Percentiles rank a stretch among this genome's conserved stretches.
phyloP scores from a whole-genome alignment of 2,888 invertebrate species.

The Dilophus febrilis region DNA sequence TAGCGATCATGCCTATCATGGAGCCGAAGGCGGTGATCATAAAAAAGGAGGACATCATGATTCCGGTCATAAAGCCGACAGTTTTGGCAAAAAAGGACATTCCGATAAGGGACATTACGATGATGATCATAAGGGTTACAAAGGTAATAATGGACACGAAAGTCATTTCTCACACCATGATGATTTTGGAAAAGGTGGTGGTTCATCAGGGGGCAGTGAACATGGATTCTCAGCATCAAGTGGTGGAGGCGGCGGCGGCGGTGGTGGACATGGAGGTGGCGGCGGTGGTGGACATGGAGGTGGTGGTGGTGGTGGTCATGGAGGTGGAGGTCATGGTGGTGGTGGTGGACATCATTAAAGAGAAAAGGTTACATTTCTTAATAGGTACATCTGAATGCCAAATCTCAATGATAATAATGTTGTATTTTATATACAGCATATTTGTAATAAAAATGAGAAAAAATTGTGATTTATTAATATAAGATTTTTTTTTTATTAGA shows the following conservation, averaged over 20 bases:
- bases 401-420: not conserved
- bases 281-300: constrained; percentile 1
- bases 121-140: constrained; percentile 66
- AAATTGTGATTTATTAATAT: constrained; percentile 1
- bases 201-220: constrained; percentile 56
- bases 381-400: not conserved
- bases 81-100: constrained; percentile 54
- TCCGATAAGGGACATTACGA: constrained; percentile 70
- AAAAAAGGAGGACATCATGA: constrained; percentile 69
- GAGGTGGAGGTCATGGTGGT: not conserved
- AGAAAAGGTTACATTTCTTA: not conserved
- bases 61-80: constrained; percentile 57
- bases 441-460: not conserved
- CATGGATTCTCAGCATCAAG: constrained; percentile 39
- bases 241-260: constrained; percentile 13
- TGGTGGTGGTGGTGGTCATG: not conserved
- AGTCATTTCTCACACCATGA: constrained; percentile 59
- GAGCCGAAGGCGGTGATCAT: constrained; percentile 59
- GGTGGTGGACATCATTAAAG: not conserved
- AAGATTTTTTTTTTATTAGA: not conserved
- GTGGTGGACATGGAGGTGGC: constrained; percentile 19
- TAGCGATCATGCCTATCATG: constrained; percentile 61
- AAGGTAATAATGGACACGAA: constrained; percentile 58
- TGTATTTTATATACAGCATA: no score
- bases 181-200: constrained; percentile 61